phyloP scores from a whole-genome alignment of 1,140 invertebrate species.

The Akabosia matsudoensis region DNA sequence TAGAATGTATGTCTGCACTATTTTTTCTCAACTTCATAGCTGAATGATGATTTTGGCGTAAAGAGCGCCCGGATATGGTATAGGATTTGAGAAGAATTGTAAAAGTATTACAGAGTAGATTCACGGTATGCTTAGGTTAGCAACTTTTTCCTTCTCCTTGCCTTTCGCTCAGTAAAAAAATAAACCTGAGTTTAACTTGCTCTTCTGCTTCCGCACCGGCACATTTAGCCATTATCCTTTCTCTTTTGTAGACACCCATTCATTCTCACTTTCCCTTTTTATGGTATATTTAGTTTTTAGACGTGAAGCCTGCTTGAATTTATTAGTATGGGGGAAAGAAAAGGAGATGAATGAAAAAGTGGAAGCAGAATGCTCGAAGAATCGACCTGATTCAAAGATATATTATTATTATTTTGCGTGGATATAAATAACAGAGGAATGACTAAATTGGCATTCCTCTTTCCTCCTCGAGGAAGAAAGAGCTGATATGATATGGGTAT shows the following conservation, averaged over 20 bases:
- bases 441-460: slow-evolving; percentile 9
- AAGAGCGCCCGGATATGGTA: no score
- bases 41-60: no score
- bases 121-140: not conserved
- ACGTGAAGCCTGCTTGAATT: not conserved
- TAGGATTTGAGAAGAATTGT: not conserved
- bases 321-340: not conserved
- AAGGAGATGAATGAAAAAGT: no score
- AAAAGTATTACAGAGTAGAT: not conserved
- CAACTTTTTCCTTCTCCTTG: not conserved
- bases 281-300: not conserved
- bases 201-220: not conserved
- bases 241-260: slow-evolving; percentile 3
- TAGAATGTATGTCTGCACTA: no score
- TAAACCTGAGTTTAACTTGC: not conserved
- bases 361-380: no score
- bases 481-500: not conserved
- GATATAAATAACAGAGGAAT: not conserved
- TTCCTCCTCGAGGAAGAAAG: not conserved
- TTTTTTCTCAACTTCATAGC: no score
- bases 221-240: slow-evolving; percentile 17
- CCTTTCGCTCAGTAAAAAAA: no score
- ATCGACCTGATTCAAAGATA: not conserved
- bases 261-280: slow-evolving; percentile 12
- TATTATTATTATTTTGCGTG: not conserved